phyloP scores from a whole-genome alignment of 2,888 invertebrate species.

The Osmoderma eremita region DNA sequence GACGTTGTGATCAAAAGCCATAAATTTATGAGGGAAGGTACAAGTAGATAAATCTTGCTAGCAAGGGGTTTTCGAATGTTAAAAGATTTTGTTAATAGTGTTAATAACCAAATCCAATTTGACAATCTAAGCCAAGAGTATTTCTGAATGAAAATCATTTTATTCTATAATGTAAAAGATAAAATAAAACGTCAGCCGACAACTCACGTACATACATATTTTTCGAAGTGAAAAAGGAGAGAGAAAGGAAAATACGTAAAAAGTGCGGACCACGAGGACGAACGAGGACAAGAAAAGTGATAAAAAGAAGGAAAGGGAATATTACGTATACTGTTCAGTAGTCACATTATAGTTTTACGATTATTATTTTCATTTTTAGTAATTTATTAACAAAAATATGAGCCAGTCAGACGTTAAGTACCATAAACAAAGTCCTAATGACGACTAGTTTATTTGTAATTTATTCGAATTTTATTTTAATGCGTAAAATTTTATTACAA shows the following conservation, averaged over 20 bases:
- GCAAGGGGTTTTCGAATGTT: no score
- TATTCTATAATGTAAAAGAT: constrained; percentile 59
- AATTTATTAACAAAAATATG: constrained; percentile 66
- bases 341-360: constrained; percentile 55
- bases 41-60: no score
- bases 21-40: no score
- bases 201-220: constrained; percentile 49
- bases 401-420: constrained; percentile 61
- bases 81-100: no score
- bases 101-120: no score
- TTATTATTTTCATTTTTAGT: constrained; percentile 51
- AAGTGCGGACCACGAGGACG: constrained; percentile 5
- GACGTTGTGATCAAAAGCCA: no score
- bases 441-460: constrained; percentile 65
- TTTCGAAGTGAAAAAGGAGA: constrained; percentile 40
- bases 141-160: constrained; percentile 52
- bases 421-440: constrained; percentile 58
- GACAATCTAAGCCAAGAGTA: neutral
- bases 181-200: constrained; percentile 53
- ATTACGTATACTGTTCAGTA: constrained; percentile 59
- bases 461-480: constrained; percentile 66
- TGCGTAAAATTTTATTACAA: constrained; percentile 66
- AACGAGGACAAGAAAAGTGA: neutral
- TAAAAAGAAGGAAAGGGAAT: constrained; percentile 42
- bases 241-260: neutral